Base-by-base conservation (phyloP, 2,888 invertebrate genomes). In the Epinotia demarniana region DNA sequence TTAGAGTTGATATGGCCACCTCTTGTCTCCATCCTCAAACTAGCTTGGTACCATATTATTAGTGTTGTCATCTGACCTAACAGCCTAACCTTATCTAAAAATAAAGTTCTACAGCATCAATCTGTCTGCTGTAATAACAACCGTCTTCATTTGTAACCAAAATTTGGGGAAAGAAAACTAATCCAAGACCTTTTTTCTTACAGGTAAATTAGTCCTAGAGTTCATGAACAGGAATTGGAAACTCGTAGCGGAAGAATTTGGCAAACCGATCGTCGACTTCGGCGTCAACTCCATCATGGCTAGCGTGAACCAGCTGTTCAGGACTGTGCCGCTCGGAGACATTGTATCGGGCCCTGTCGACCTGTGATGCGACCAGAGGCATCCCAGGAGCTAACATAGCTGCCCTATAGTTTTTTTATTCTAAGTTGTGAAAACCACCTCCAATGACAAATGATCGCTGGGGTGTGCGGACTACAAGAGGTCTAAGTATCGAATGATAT, bases 211-310 rank as follows among this genome's bases (percentile, higher is more conserved):
- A 27, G 81, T 90, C 12, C 72, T 92, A 16, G 81, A 86, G 3
- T 91, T 91, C 74, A 87, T 91, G 86, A 91, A 91, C 75, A 78
- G 79, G 62, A 89, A 91, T 78, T 92, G 91, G 90, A 83, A 78
- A 11, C 76, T 88, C 81, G 84, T 91, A 0, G 89, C 89, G 8
- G 86, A 90, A 18, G 89, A 91, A 77, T 90, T 91, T 55, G 91
- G 91, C 4, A 84, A 85, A 19, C 91, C 90, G 0, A 82, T 92
- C 43, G 85, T 92, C 0, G 85, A 90, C 6, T 89, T 78, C 63
- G 90, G 88, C 13, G 80, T 86, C 0, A 76, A 79, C 1, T 79
- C 83, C 3, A 81, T 90, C 2, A 78, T 88, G 72, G 82, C 78
- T 19, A 90, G 87, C 66, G 39, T 91, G 1, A 84, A 79, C 67